phyloP scores from a whole-genome alignment of 2,888 invertebrate species.

The Thysanoteuthis rhombus region DNA sequence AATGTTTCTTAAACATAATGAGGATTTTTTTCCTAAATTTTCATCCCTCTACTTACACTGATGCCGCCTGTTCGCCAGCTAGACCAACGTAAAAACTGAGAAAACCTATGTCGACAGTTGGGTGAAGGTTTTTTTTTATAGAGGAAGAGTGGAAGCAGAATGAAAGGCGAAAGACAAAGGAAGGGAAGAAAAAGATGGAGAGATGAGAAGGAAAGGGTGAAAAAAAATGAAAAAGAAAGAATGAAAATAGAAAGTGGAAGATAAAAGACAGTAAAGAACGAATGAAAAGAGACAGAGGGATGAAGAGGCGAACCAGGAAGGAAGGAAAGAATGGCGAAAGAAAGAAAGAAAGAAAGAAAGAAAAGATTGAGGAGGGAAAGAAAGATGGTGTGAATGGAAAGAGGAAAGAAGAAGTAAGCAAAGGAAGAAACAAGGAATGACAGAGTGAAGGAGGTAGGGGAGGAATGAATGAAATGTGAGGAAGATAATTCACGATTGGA shows the following conservation, averaged over 20 bases:
- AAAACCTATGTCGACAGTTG: no score
- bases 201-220: no score
- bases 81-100: no score
- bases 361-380: not conserved
- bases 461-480: not conserved
- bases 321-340: not conserved
- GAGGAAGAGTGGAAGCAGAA: no score
- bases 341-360: not conserved
- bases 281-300: not conserved
- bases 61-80: no score
- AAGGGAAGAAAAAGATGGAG: no score
- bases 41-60: no score
- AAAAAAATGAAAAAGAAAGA: not conserved
- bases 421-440: not conserved
- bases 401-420: not conserved
- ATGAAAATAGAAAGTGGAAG: not conserved
- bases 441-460: not conserved
- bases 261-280: not conserved
- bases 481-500: not conserved
- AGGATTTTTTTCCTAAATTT: no score
- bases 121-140: no score
- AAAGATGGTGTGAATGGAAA: not conserved
- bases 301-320: not conserved
- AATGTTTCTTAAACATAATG: no score
- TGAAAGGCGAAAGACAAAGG: no score